Evolutionary conservation across 2,113 vertebrate species (phyloP).

Genomic region (Sturnira hondurensis): DNA sequence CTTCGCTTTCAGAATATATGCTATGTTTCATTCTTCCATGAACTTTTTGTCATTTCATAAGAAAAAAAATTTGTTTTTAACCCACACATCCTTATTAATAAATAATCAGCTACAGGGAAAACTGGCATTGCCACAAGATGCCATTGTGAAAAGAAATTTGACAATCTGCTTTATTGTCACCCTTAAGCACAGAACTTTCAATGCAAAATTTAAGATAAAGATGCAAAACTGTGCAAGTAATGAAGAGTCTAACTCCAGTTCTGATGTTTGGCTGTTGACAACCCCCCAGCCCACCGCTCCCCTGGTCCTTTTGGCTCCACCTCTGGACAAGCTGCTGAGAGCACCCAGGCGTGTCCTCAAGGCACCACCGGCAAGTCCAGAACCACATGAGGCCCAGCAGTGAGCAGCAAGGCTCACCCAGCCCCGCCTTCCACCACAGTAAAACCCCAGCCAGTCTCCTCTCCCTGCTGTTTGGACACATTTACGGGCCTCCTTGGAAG

Average conservation of each 20-base stretch:
- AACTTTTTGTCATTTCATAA: neutral
- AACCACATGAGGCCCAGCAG: neutral
- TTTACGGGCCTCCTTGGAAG: neutral
- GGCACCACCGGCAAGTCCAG: too few species aligned
- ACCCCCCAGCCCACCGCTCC: neutral
- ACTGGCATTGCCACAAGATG: neutral
- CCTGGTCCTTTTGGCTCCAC: neutral
- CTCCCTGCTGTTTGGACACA: neutral
- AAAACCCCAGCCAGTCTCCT: neutral
- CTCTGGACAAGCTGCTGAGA: neutral
- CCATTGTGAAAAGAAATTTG: neutral
- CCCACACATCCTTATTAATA: conserved; percentile 28
- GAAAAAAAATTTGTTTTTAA: neutral
- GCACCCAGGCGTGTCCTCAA: neutral
- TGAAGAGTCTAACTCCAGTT: neutral
- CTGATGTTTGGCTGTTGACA: neutral
- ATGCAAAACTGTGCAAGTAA: neutral
- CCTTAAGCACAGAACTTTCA: neutral
- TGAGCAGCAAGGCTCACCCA: neutral
- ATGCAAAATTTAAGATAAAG: neutral
- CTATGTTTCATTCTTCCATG: neutral
- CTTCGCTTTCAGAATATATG: neutral
- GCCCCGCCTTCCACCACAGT: neutral
- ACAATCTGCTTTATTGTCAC: neutral
- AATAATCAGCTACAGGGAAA: conserved; percentile 15